Conservation (phyloP, 92 coral and sea anemone genomes). For the Actinostola sp. region DNA sequence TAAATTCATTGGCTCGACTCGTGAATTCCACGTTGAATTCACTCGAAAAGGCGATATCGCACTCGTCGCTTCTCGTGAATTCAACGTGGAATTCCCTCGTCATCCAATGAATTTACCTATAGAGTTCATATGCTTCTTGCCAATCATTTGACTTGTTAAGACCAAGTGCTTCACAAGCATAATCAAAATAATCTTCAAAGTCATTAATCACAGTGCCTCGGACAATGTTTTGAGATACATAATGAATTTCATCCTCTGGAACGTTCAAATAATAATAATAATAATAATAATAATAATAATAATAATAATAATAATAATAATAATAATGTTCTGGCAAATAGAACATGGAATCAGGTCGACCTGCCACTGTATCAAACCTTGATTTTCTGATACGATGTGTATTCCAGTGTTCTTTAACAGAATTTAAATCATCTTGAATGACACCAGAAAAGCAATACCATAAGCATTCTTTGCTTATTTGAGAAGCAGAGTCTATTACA, state of each 20-base stretch:
- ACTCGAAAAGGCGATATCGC: no score
- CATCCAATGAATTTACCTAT: no score
- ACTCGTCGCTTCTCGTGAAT: no score
- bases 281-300: no score
- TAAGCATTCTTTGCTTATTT: constrained; percentile 35
- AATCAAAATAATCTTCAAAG: constrained; percentile 65
- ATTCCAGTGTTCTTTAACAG: constrained; percentile 38
- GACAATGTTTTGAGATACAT: constrained; percentile 16
- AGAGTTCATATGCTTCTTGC: not conserved
- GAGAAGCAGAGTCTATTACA: constrained; percentile 30
- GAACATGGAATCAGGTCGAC: constrained; percentile 25
- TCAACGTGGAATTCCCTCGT: no score
- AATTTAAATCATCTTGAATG: constrained; percentile 21
- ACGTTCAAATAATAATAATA: no score
- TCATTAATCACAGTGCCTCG: constrained; percentile 9
- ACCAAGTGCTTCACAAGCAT: constrained; percentile 39
- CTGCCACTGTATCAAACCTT: constrained; percentile 11
- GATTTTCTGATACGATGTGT: constrained; percentile 29
- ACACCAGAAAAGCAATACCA: constrained; percentile 46
- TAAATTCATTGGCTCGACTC: no score
- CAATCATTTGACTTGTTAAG: constrained; percentile 17
- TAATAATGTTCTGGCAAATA: constrained; percentile 14
- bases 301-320: no score
- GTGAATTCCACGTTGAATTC: no score
- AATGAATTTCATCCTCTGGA: constrained; percentile 33